phyloP scores from a whole-genome alignment of 2,113 vertebrate genomes.

The Thunnus thynnus region DNA sequence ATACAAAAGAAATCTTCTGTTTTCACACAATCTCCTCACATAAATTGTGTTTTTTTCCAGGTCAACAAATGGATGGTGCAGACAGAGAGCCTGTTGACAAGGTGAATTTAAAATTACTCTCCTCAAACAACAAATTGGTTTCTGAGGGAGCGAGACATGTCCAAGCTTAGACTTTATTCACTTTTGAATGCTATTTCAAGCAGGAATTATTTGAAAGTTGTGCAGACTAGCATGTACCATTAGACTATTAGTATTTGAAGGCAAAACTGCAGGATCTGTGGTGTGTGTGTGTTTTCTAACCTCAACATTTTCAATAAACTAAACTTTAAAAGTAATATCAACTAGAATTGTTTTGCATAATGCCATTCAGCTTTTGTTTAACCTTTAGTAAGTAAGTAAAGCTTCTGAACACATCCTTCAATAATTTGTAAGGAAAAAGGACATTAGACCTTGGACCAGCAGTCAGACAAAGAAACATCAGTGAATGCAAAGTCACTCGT shows the following conservation, averaged over 20 bases:
- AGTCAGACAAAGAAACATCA: neutral
- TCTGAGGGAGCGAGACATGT: conserved; percentile 57
- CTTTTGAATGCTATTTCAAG: conserved; percentile 52
- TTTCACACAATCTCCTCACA: conserved; percentile 64
- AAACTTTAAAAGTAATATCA: neutral
- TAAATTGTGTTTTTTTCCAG: conserved; percentile 80
- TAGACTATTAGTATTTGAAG: conserved; percentile 35
- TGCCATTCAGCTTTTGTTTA: conserved; percentile 4
- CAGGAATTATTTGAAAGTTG: conserved; percentile 44
- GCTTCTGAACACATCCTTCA: conserved; percentile 10
- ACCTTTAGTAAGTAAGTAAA: conserved; percentile 20
- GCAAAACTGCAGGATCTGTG: conserved; percentile 1
- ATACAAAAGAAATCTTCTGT: conserved; percentile 52
- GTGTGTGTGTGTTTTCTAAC: neutral
- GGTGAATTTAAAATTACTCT: conserved; percentile 80
- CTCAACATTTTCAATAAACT: neutral
- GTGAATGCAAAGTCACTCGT: conserved; percentile 9
- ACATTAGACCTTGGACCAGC: conserved; percentile 26
- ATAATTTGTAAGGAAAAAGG: neutral
- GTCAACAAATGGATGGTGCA: conserved; percentile 62
- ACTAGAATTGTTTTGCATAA: neutral
- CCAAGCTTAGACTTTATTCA: conserved; percentile 40
- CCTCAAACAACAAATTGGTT: conserved; percentile 71
- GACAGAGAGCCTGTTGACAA: conserved; percentile 77
- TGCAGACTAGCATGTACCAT: conserved; percentile 16